Base-by-base conservation (phyloP, 92 coral and sea anemone species). In the Desmophyllum pertusum region DNA sequence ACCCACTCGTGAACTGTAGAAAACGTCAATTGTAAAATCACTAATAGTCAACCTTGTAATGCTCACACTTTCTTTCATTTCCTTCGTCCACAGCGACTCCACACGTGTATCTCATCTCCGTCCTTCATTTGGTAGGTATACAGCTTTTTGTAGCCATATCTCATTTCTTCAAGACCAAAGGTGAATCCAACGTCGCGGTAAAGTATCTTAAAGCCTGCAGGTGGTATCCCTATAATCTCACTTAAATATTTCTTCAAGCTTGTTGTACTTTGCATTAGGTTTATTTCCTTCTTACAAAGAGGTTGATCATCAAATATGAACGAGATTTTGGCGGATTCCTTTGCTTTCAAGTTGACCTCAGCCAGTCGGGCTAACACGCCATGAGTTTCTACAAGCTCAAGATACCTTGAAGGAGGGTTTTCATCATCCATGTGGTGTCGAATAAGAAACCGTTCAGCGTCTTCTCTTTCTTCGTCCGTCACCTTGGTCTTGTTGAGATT, bases 381-480 rank as follows among this genome's bases (percentile, higher is more conserved):
- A 74, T 96, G 88, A 39, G 76, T 76, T 23, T 75, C 81, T n/a
- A 92, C 92, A 10, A 95, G 41, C 81, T 94, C 96, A 6, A 64
- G 95, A 63, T 89, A 86, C 27, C 98, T 84, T 55, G 69, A 39
- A 29, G 98, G 98, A 2, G 94, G 96, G 51, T 75, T 53, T 42
- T 88, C 79, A 23, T 86, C 90, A 79, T 89, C 96, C 94, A 92
- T 93, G 73, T 86, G 88, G 64, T 79, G 81, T 39, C 99, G 93
- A 73, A 96, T 89, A 37, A 94, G 94, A 83, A 89, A 81, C 27
- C 99, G 87, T 65, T 96, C 98, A 10, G 99, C 98, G 61, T 87
- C 90, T 37, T 96, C 99, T 67, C 98, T 83, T 52, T 96, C 99
- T 21, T 83, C 87, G 0, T 80, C 85, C 0, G 84, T 41, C 27